These are phyloP conservation scores for Heliocidaris tuberculata DNA, from an alignment of 35 echinoderm and acorn worm species.

Conservation along the genomic window DNA sequence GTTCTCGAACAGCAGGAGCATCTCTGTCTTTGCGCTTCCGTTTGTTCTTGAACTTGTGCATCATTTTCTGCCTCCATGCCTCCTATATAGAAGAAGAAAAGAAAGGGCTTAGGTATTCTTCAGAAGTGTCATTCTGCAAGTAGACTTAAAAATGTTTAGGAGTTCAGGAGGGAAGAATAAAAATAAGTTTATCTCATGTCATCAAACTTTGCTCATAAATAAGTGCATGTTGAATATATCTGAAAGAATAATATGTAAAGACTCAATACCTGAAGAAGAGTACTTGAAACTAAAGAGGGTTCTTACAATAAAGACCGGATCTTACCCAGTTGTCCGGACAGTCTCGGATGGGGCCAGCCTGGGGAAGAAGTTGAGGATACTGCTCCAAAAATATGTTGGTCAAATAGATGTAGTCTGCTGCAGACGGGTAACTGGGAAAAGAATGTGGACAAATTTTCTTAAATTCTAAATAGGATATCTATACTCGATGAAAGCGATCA, in stretches of 20 bases:
- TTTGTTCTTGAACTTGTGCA: constrained; percentile 43
- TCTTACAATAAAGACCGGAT: not conserved
- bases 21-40: constrained; percentile 13
- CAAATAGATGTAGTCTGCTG: not conserved
- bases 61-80: constrained; percentile 25
- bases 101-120: too few relatives aligned
- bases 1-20: not conserved
- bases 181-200: too few relatives aligned
- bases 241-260: too few relatives aligned
- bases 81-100: not conserved
- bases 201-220: too few relatives aligned
- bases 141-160: too few relatives aligned
- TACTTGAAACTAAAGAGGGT: too few relatives aligned
- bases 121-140: too few relatives aligned
- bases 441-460: not conserved
- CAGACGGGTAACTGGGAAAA: not conserved
- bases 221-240: too few relatives aligned
- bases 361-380: not conserved
- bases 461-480: too few relatives aligned
- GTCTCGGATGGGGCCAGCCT: not conserved
- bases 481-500: too few relatives aligned
- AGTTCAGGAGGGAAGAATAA: too few relatives aligned
- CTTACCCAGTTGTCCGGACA: not conserved
- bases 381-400: not conserved
- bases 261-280: too few relatives aligned